phyloP scores from a whole-genome alignment of 2,888 invertebrate genomes.

The Lepidonotus clava region DNA sequence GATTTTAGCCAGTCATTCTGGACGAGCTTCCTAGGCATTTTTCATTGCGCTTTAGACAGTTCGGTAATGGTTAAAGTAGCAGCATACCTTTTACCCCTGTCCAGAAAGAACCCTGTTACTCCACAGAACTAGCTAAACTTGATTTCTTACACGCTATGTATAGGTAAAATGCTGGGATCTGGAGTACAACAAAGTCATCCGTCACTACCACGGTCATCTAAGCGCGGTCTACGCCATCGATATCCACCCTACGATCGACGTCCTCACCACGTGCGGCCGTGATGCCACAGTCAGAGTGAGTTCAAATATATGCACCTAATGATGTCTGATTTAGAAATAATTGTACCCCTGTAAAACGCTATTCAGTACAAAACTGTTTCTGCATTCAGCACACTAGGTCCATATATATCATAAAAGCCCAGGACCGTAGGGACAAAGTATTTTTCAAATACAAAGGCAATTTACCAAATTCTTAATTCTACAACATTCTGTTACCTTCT shows the following conservation, averaged over 20 bases:
- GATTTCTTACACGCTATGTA: neutral
- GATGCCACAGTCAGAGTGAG: constrained; percentile 93
- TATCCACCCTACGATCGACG: constrained; percentile 96
- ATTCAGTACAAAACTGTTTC: too few species aligned
- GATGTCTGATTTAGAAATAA: too few species aligned
- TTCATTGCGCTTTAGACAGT: neutral
- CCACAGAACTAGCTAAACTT: neutral
- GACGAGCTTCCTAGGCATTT: neutral
- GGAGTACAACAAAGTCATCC: constrained; percentile 98
- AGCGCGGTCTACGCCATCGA: constrained; percentile 97
- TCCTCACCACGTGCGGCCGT: constrained; percentile 94
- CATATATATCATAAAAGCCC: too few species aligned
- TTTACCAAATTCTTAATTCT: too few species aligned
- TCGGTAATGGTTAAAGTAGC: too few species aligned
- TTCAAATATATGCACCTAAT: too few species aligned
- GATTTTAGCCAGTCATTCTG: neutral
- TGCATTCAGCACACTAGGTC: too few species aligned
- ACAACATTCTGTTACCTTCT: too few species aligned
- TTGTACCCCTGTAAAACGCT: too few species aligned
- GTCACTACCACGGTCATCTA: constrained; percentile 99
- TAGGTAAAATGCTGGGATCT: constrained; percentile 97
- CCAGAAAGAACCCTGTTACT: neutral
- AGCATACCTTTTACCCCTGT: neutral
- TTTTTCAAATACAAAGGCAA: too few species aligned
- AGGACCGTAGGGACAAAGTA: too few species aligned